Evolutionary conservation across 2,797 vertebrate species (phyloP), one percentile per base, ranked within the genome.

Genomic region (Furcifer pardalis): DNA sequence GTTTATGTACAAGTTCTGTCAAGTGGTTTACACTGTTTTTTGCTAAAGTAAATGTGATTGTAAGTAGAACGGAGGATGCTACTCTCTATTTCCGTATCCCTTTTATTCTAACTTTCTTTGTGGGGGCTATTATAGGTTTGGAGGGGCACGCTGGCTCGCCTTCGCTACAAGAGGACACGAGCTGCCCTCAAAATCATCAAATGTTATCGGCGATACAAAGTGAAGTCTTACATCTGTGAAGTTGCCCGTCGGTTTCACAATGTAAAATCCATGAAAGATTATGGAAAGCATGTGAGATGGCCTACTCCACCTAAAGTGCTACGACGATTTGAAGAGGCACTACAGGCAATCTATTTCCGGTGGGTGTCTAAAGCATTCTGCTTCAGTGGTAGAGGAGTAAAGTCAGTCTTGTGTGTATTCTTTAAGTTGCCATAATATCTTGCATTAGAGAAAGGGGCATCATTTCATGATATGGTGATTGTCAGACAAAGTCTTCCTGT

Each of bases 271-370:
- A 97, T 98, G 97, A 97, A 96, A 91, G 98, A 98, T 86, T 94
- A 96, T 0, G 98, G 98, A 65, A 94, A 95, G 81, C 95, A 96
- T 0, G 93, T 99, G 83, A 97, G 97, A 87, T 99, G 98, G 98
- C 98, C 98, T 17, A 88, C 92, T 5, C 98, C 98, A 0, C 98
- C 98, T 0, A 98, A 97, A 91, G 98, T 99, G 63, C 96, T 99
- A 88, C 96, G 93, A 49, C 97, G 92, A 62, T 98, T 99, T 12
- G 96, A 99, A 82, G 98, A 99, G 90, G 94, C 95, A 0, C 95
- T 99, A 1, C 95, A 97, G 93, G 94, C 82, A 76, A 97, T 99
- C 90, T 97, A 98, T 90, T 97, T 93, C 92, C 98, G 98, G 98
- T 99, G 92, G 52, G 0, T 4, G 27, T 32, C 7, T 7, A 37